Base-by-base conservation (phyloP, 2,888 invertebrate species). In the Synergus umbraculus region DNA sequence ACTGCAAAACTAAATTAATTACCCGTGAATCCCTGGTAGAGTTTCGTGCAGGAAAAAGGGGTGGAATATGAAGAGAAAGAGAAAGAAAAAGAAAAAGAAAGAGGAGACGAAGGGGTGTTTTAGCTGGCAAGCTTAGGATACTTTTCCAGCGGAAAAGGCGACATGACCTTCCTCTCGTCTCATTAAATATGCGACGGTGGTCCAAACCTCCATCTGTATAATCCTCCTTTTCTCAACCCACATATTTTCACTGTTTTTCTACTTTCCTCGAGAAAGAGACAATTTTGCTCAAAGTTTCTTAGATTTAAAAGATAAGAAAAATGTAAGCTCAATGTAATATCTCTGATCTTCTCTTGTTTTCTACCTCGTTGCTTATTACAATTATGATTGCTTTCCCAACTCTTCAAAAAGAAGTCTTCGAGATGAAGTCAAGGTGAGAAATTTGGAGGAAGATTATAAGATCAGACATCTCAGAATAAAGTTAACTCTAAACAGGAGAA, bases 1-100 rank as follows among this genome's bases (percentile, higher is more conserved):
- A 90, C 89, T 88, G 87, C 85, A 85, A 89, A 90, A 90, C 86
- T 89, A 88, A 90, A 90, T 90, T 90, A 90, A 90, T 90, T 90
- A 90, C 85, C 86, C 86, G 86, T 85, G 85, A 88, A 87, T 82
- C 82, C 81, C 81, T 83, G 76, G 81, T 78, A 80, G 82, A 78
- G 82, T 83, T 84, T 84, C 79, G 73, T 78, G 83, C 76, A 79
- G 78, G 84, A 85, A 82, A 86, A 81, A 82, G 69, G 12, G 22
- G 43, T 13, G 44, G 12, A 54, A 37, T 76, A 54, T 41, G n/a
- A 58, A 63, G 22, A 63, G 29, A 29, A 86, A 85, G 85, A 85
- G 85, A 82, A 81, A 83, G 83, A 83, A 82, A 78, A 80, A 83
- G 83, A 83, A 82, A 78, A 80, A 83, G 81, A 78, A 77, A 77